phyloP scores from a whole-genome alignment of 2,888 invertebrate genomes.

The Campopleginae sp. region DNA sequence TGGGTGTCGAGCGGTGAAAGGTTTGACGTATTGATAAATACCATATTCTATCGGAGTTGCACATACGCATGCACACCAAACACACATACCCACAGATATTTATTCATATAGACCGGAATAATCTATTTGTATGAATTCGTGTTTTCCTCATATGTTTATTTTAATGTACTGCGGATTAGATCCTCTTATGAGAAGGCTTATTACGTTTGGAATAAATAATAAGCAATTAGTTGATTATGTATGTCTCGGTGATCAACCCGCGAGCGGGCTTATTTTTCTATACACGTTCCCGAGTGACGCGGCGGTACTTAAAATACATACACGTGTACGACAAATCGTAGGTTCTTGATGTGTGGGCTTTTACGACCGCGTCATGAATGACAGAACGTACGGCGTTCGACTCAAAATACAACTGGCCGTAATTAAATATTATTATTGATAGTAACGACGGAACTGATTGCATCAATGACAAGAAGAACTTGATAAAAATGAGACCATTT shows the following conservation, averaged over 20 bases:
- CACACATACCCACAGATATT: not conserved
- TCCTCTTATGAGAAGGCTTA: conserved; percentile 25
- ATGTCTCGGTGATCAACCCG: conserved; percentile 18
- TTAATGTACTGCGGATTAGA: conserved; percentile 3
- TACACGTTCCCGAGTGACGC: not conserved
- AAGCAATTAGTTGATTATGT: conserved; percentile 19
- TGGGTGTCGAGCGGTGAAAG: conserved; percentile 63
- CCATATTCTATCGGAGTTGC: not conserved
- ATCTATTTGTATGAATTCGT: not conserved
- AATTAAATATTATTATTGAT: conserved; percentile 28
- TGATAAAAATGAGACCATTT: not conserved
- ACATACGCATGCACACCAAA: not conserved
- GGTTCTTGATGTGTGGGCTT: conserved; percentile 30
- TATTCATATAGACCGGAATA: not conserved
- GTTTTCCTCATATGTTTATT: not conserved
- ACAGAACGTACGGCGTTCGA: conserved; percentile 13
- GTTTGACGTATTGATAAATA: conserved; percentile 41
- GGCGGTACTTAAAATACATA: conserved; percentile 11
- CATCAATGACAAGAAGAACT: not conserved
- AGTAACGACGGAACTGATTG: not conserved
- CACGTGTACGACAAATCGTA: conserved; percentile 12
- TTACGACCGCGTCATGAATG: conserved; percentile 56
- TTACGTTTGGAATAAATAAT: conserved; percentile 62
- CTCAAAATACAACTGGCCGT: conserved; percentile 8
- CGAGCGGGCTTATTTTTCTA: not conserved